Evolutionary conservation across 2,113 vertebrate genomes (phyloP), one percentile per base, ranked within the genome.

Genomic region (Larimichthys crocea): DNA sequence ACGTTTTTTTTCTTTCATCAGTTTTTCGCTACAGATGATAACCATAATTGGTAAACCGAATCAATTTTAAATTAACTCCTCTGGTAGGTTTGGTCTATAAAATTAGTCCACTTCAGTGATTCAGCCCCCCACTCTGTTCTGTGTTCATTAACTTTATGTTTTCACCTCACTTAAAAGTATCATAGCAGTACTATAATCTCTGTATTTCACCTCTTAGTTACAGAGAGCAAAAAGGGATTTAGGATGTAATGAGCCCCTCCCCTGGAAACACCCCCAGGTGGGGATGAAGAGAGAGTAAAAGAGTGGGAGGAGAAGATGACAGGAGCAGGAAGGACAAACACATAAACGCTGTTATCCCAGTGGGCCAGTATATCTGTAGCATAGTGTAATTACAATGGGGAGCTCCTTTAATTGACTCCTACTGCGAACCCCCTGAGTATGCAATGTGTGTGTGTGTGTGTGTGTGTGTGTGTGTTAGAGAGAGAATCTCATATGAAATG

Each of bases 381-480:
- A 53, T 53, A 74, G 81, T 84, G 76, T 91, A 92, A 93, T 93
- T 92, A 93, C 88, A 90, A 68, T 53, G 44, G 74, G 88, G 85
- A 86, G 53, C 84, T 78, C 72, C 85, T 90, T 89, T 92, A 92
- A 93, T 91, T 91, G 91, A 92, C 88, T 91, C 84, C 72, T 80
- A 69, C 87, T 79, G 77, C 0, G 53, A 90, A 82, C 76, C 80
- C 68, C 82, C 11, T 29, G 76, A 84, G 80, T 80, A 62, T 87
- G 69, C 40, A 61, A 5, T 40, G 64, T 76, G 50, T 76, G 60
- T 62, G 55, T 57, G n/a, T 52, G 78, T 48, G 42, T 62, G 53
- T 40, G 52, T 20, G n/a, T 55, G 61, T 62, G 55, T 57, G 22
- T 53, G 78, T 48, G 42, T 62, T 46, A 29, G 29, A 29, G 29